These are phyloP conservation scores for Stenchaetothrips biformis DNA, from an alignment of 2,888 invertebrate genomes.

Conservation along the genomic window DNA sequence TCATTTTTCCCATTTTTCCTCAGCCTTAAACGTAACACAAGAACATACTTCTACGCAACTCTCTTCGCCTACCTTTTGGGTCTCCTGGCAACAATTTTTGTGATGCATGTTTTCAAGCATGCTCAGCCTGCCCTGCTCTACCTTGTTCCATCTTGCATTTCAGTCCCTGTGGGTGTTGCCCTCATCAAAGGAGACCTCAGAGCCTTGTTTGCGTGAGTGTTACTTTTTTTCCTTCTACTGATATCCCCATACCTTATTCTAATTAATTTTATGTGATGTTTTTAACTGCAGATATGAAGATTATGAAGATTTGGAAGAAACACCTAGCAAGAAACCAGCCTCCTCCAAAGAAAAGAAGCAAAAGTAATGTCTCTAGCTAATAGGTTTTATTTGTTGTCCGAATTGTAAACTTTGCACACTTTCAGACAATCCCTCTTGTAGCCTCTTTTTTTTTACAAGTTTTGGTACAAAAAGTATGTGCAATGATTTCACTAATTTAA, in stretches of 20 bases:
- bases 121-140: conserved; percentile 97
- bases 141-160: conserved; percentile 93
- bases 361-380: neutral
- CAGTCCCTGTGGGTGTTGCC: conserved; percentile 83
- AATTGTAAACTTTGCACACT: too few species aligned
- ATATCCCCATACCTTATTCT: neutral
- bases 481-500: too few species aligned
- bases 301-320: neutral
- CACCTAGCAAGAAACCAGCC: neutral
- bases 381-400: too few species aligned
- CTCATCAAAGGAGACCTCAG: conserved; percentile 84
- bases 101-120: conserved; percentile 98
- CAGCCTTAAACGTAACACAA: conserved; percentile 73
- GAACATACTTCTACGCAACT: conserved; percentile 84
- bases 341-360: neutral
- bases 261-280: neutral
- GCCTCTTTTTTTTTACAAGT: too few species aligned
- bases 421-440: too few species aligned
- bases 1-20: conserved; percentile 34
- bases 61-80: conserved; percentile 92
- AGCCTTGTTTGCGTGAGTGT: conserved; percentile 79
- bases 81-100: conserved; percentile 85
- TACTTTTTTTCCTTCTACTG: neutral
- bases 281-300: neutral
- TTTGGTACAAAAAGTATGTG: too few species aligned